phyloP scores from a whole-genome alignment of 2,888 invertebrate genomes.

The Drosophila stalkeri region DNA sequence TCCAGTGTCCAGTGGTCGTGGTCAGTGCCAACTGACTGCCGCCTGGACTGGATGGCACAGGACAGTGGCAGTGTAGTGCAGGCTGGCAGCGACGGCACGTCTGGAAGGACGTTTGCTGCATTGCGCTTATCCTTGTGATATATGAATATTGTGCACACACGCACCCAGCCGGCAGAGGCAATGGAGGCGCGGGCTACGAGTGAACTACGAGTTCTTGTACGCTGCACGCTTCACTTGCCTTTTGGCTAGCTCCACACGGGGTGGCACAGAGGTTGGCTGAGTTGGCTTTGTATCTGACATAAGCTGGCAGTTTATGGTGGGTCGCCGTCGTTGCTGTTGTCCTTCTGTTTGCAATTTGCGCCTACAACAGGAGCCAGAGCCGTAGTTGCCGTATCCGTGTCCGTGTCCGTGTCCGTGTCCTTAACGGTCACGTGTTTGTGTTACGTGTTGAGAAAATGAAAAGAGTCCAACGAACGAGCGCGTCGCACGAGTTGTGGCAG shows the following conservation, averaged over 20 bases:
- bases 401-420: constrained; percentile 55
- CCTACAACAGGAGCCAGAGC: constrained; percentile 69
- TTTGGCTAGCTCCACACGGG: constrained; percentile 36
- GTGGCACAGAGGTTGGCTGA: constrained; percentile 29
- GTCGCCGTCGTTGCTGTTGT: constrained; percentile 55
- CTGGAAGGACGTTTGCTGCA: constrained; percentile 85
- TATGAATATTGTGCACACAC: constrained; percentile 84
- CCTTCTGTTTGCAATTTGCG: constrained; percentile 81
- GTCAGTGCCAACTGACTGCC: constrained; percentile 57
- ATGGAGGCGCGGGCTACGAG: constrained; percentile 7
- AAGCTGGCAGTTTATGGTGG: constrained; percentile 76
- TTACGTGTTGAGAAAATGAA: constrained; percentile 81
- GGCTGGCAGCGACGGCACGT: constrained; percentile 64
- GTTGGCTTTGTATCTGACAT: constrained; percentile 79
- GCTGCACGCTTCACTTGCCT: constrained; percentile 60
- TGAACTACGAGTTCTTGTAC: constrained; percentile 51
- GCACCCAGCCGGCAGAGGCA: constrained; percentile 49
- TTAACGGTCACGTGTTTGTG: constrained; percentile 81
- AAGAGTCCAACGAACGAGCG: constrained; percentile 58
- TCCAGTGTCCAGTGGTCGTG: constrained; percentile 4
- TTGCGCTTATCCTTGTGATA: constrained; percentile 85
- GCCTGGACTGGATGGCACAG: constrained; percentile 33
- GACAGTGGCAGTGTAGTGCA: constrained; percentile 14
- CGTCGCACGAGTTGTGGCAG: constrained; percentile 27
- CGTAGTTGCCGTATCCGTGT: background rate